Evolutionary conservation across 2,113 vertebrate species (phyloP).

Genomic region (Chionodraco myersi): DNA sequence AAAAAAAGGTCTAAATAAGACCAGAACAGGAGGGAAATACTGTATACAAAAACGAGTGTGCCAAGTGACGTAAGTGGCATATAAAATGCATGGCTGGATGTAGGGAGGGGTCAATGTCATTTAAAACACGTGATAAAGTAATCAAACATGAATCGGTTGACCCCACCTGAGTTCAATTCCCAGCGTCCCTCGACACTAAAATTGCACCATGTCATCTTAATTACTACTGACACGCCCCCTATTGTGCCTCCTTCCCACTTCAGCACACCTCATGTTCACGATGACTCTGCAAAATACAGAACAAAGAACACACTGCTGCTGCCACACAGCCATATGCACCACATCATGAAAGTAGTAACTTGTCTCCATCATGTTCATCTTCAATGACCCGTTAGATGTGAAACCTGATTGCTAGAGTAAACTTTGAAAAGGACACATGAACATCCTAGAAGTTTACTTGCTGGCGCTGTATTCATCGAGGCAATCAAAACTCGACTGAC

Average conservation of each 20-base stretch:
- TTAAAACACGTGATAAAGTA: conserved; percentile 34
- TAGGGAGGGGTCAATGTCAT: neutral
- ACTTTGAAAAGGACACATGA: conserved; percentile 48
- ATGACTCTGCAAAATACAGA: neutral
- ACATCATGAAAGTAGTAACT: conserved; percentile 10
- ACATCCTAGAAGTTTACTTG: conserved; percentile 50
- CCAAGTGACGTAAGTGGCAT: neutral
- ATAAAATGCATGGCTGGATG: neutral
- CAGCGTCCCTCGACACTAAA: neutral
- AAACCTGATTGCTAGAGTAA: conserved; percentile 6
- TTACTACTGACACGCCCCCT: conserved; percentile 18
- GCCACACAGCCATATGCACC: conserved; percentile 11
- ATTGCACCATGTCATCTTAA: conserved; percentile 16
- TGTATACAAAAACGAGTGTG: neutral
- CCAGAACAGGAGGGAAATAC: neutral
- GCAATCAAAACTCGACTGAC: conserved; percentile 31
- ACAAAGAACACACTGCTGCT: neutral
- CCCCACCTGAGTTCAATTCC: conserved; percentile 30
- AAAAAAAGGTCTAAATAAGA: conserved; percentile 1
- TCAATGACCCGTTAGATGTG: conserved; percentile 25
- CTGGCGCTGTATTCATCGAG: conserved; percentile 32
- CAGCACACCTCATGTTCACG: neutral
- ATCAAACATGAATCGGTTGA: conserved; percentile 44
- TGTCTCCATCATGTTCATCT: conserved; percentile 34
- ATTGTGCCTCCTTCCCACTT: conserved; percentile 18